These are phyloP conservation scores for Butorides virescens DNA, from an alignment of 2,113 vertebrate species.

Conservation along the genomic window DNA sequence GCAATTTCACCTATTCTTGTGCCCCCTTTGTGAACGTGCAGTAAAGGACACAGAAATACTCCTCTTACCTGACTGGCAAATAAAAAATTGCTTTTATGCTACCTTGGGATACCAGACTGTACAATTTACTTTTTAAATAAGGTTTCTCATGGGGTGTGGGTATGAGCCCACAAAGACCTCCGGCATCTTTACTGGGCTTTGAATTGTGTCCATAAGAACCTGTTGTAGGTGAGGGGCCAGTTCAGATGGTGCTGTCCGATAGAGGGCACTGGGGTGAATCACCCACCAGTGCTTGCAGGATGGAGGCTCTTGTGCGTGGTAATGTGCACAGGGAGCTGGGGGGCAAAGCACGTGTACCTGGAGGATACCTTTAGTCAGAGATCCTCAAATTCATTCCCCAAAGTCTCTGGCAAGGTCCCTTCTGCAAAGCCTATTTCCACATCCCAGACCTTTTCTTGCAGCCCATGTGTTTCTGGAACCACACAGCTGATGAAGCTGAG, in stretches of 20 bases:
- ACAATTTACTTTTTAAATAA: neutral
- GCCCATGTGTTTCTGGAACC: neutral
- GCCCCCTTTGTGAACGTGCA: neutral
- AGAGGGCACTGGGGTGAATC: neutral
- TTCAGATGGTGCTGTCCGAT: neutral
- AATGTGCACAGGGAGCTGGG: neutral
- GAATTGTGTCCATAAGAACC: neutral
- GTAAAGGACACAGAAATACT: neutral
- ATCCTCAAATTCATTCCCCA: neutral
- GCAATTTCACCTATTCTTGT: neutral
- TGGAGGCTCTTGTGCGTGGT: neutral
- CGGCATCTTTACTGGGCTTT: neutral
- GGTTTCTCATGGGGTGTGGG: neutral
- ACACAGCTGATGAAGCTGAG: neutral
- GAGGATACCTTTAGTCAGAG: neutral
- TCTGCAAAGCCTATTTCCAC: neutral
- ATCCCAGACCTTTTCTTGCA: neutral
- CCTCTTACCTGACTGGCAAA: neutral
- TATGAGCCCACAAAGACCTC: neutral
- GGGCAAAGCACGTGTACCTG: neutral
- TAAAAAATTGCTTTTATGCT: neutral
- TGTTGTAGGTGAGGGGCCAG: neutral
- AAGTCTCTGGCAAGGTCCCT: neutral
- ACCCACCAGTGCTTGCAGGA: neutral
- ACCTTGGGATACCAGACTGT: neutral